Evolutionary conservation across 2,797 vertebrate genomes (phyloP).

Genomic region (Lepidocolaptes lacrymiger): DNA sequence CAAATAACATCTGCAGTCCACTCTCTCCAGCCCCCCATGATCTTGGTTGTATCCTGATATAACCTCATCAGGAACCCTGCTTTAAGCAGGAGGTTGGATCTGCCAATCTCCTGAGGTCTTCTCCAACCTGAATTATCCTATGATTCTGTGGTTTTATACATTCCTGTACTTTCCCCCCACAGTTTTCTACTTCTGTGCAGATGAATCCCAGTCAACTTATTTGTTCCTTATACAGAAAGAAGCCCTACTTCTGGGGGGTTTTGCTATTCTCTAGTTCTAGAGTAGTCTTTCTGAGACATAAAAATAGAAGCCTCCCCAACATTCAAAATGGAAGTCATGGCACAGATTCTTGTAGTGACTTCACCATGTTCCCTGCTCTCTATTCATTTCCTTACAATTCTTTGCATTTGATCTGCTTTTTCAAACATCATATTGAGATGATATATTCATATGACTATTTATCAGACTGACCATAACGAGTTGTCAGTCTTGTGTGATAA

Average conservation of each 20-base stretch:
- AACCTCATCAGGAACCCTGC: neutral
- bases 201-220: neutral
- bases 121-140: neutral
- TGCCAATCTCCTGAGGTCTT: neutral
- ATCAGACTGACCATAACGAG: neutral
- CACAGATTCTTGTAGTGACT: neutral
- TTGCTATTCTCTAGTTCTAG: neutral
- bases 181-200: neutral
- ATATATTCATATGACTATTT: neutral
- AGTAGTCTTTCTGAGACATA: neutral
- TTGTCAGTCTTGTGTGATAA: neutral
- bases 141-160: neutral
- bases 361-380: neutral
- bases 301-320: neutral
- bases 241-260: neutral
- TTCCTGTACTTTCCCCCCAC: neutral
- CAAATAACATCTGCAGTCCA: neutral
- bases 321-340: neutral
- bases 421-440: neutral
- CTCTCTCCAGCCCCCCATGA: neutral
- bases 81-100: neutral
- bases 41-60: neutral
- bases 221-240: neutral
- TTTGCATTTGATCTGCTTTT: neutral
- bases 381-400: neutral